Evolutionary conservation across 2,888 invertebrate genomes (phyloP).

Genomic region (Ptilodon capucinus): DNA sequence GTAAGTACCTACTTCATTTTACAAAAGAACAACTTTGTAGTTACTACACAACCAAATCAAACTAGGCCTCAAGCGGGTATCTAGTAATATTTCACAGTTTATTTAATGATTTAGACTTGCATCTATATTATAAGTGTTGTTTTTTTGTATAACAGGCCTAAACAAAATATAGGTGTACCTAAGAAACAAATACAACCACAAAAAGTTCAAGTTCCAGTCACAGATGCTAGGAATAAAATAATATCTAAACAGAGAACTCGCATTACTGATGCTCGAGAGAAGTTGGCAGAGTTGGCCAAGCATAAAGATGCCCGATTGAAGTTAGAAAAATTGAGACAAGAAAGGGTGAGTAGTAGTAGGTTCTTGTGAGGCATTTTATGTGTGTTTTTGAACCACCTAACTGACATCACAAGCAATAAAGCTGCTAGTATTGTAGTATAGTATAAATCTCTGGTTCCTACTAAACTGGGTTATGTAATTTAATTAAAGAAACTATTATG

Average conservation of each 20-base stretch:
- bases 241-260: conserved; percentile 89
- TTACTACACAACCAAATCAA: too few relatives aligned
- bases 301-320: conserved; percentile 89
- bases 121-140: not conserved
- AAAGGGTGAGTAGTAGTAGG: conserved; percentile 50
- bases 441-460: too few relatives aligned
- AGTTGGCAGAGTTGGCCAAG: conserved; percentile 88
- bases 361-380: too few relatives aligned
- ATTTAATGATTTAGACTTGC: too few relatives aligned
- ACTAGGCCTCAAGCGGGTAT: too few relatives aligned
- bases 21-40: too few relatives aligned
- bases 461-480: too few relatives aligned
- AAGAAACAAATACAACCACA: conserved; percentile 27
- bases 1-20: too few relatives aligned
- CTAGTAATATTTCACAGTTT: too few relatives aligned
- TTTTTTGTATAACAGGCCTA: not conserved
- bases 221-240: conserved; percentile 90
- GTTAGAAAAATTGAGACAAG: conserved; percentile 84
- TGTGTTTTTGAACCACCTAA: not conserved
- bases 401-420: too few relatives aligned
- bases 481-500: too few relatives aligned
- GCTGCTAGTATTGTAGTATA: too few relatives aligned
- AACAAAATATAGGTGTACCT: not conserved
- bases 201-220: conserved; percentile 44
- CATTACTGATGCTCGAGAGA: conserved; percentile 91